Evolutionary conservation across 37 sponge, comb jelly and placozoan genomes (phyloP), one percentile per base, ranked within the genome.

Genomic region (Crambe crambe): DNA sequence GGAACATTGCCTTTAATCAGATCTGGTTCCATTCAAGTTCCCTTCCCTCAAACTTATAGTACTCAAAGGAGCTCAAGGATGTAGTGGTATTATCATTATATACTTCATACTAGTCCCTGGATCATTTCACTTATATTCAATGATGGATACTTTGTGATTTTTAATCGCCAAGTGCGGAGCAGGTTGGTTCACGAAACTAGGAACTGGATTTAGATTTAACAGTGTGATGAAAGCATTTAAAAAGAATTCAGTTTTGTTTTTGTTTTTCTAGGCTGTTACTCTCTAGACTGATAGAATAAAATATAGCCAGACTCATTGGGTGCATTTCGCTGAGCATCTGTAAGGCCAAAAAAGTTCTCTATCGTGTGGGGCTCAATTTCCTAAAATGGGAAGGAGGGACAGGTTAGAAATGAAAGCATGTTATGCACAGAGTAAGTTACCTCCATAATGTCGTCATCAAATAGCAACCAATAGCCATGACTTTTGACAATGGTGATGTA

Each of bases 401-500:
- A 42, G 68, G 22, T 27, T 58, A 79, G 5, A 56, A 34, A 18
- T 40, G 26, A 61, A 1, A 27, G 9, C 41, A 61, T 12, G 41
- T 39, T n/a, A n/a, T n/a, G n/a, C n/a, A 18, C 18, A 54, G 18
- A 27, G 26, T 27, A 62, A 62, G 31, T 62, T 62, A 90, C 87
- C 77, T 90, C 86, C 42, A 90, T 87, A 41, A 85, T 65, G 22
- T 95, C 94, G 79, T 98, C 96, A 70, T 98, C 98, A 85, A 86
- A 98, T 17, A 91, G 75, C 27, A 95, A 65, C 98, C 98, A 98
- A 73, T 80, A 86, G 36, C 89, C 85, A 22, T 85, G 79, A 40
- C 89, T 93, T 68, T 95, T 95, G 31, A 93, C 90, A 23, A 95
- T 82, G 42, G 95, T 89, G 77, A 98, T 95, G 83, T 98, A 98